Evolutionary conservation across 2,797 vertebrate genomes (phyloP).

Genomic region (Propithecus perrieri): DNA sequence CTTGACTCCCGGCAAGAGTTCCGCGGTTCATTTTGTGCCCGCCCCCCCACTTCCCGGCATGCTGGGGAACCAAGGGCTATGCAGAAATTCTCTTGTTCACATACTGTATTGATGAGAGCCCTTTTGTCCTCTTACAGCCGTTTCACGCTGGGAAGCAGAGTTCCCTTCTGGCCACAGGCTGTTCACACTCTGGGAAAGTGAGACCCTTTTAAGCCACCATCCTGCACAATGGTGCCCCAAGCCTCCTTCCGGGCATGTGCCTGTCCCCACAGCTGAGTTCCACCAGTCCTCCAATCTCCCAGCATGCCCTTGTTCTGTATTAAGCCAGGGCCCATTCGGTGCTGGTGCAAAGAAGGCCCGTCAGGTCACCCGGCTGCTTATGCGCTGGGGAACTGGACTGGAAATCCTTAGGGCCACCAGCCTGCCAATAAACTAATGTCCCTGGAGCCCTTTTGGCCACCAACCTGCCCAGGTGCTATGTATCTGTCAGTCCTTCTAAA

Average conservation of each 20-base stretch:
- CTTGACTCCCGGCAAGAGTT: background rate
- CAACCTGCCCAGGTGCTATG: background rate
- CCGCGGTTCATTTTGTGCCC: background rate
- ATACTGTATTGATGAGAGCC: background rate
- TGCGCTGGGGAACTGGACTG: background rate
- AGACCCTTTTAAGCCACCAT: background rate
- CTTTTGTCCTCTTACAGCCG: background rate
- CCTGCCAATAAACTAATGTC: background rate
- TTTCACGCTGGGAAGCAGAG: background rate
- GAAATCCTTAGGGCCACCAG: background rate
- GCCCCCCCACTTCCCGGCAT: background rate
- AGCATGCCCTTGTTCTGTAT: background rate
- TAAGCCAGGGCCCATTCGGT: background rate
- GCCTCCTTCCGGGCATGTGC: background rate
- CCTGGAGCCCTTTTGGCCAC: background rate
- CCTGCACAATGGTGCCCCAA: background rate
- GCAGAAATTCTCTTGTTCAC: background rate
- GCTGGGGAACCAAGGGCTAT: background rate
- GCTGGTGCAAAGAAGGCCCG: background rate
- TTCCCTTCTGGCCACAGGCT: background rate
- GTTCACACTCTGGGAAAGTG: background rate
- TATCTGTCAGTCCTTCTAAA: background rate
- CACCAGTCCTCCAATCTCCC: background rate
- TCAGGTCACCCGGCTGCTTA: background rate
- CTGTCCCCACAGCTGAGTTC: background rate